Evolutionary conservation across 2,113 vertebrate species (phyloP), one percentile per base, ranked within the genome.

Genomic region (Dasyurus viverrinus): DNA sequence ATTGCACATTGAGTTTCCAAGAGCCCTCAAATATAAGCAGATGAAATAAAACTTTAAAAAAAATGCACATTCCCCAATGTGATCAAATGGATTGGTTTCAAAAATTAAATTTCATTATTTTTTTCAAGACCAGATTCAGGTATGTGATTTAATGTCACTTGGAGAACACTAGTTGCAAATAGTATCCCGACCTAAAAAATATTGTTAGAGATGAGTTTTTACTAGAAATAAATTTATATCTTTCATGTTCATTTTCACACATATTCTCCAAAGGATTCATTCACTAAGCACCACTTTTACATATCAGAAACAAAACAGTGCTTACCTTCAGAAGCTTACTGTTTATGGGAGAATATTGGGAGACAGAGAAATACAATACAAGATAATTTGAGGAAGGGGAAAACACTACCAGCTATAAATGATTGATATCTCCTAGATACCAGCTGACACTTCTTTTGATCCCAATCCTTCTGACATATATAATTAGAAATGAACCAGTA

Each of bases 1-100:
- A 23, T 68, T 16, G 19, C 55, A 54, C 9, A 91, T 54, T 50
- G 89, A 48, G 24, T 84, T 93, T 89, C 36, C 36, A 89, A 76
- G 42, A 53, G 6, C 50, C 57, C 53, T 93, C n/a, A 25, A 84
- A 84, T 23, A n/a, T 42, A 2, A 90, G 5, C 12, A 2, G 3
- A 46, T 2, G 27, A 95, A 96, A 47, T 36, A 89, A 23, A 93
- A 94, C 23, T 84, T 52, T 48, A 7, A 42, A 42, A 50, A 53
- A 95, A 89, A 14, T 12, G 16, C n/a, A 30, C 10, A 14, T 9
- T n/a, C 11, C 93, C 26, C 19, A 52, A 57, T 8, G 47, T n/a
- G 90, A 93, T 19, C 42, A 92, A 91, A 93, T 8, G 68, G 22
- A 47, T 91, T 90, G 50, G 11, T 90, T 97, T 92, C 92, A 9